phyloP scores from a whole-genome alignment of 37 sponge, comb jelly and placozoan species.

The Aplysina aerophoba region DNA sequence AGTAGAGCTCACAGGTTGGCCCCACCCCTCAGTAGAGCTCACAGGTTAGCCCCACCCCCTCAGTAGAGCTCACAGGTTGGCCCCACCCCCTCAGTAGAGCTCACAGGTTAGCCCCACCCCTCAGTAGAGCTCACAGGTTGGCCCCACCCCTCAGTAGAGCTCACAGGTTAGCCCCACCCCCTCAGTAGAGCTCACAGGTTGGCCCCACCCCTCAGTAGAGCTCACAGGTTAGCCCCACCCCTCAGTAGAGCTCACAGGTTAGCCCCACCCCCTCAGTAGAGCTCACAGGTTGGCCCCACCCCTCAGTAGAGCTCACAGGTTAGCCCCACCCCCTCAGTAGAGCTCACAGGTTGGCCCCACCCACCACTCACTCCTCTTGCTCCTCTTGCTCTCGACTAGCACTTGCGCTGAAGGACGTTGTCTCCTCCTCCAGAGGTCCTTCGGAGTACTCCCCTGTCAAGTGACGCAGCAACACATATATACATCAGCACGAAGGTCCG shows the following conservation, averaged over 20 bases:
- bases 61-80: neutral
- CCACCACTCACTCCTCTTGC: conserved; percentile 46
- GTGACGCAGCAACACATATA: neutral
- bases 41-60: neutral
- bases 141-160: neutral
- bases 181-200: conserved; percentile 50
- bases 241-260: conserved; percentile 8
- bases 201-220: neutral
- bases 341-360: no score
- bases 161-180: no score
- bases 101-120: conserved; percentile 37
- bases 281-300: conserved; percentile 35
- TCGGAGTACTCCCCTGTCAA: conserved; percentile 37
- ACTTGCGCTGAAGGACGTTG: neutral
- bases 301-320: conserved; percentile 4
- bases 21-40: conserved; percentile 7
- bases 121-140: neutral
- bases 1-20: conserved; percentile 42
- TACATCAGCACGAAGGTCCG: neutral
- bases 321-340: neutral
- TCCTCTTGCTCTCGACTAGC: conserved; percentile 44
- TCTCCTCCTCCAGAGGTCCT: conserved; percentile 7
- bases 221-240: neutral
- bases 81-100: conserved; percentile 36
- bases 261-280: conserved; percentile 36